Evolutionary conservation across 2,797 vertebrate genomes (phyloP).

Genomic region (Apogon hyalosoma): DNA sequence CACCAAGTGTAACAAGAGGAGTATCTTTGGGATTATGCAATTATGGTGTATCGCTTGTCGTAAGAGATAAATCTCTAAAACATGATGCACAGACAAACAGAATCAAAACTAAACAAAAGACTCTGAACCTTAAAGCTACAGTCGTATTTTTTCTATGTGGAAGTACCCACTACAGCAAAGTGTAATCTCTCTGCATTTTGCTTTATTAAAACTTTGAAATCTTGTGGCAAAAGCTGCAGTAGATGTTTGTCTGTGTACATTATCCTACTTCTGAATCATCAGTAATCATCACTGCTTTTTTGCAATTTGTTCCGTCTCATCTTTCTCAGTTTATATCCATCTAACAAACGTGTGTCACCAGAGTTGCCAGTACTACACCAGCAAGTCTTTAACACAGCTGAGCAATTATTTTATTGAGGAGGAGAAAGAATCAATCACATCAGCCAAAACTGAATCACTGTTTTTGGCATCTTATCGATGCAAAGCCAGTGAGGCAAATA

Average conservation of each 20-base stretch:
- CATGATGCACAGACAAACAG: background rate
- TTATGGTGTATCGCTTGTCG: slow-evolving; percentile 32
- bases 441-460: slow-evolving; percentile 36
- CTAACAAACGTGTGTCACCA: background rate
- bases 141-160: background rate
- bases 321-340: slow-evolving; percentile 19
- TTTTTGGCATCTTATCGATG: slow-evolving; percentile 62
- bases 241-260: slow-evolving; percentile 38
- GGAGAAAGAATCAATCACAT: slow-evolving; percentile 52
- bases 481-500: slow-evolving; percentile 46
- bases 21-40: slow-evolving; percentile 25
- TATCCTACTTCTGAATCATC: slow-evolving; percentile 32
- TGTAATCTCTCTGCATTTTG: slow-evolving; percentile 18
- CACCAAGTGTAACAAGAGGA: slow-evolving; percentile 37
- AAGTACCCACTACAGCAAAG: background rate
- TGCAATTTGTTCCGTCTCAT: slow-evolving; percentile 46
- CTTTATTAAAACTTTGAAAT: slow-evolving; percentile 52
- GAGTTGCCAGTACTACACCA: slow-evolving; percentile 27
- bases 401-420: slow-evolving; percentile 40
- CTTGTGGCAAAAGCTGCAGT: slow-evolving; percentile 30
- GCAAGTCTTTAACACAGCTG: slow-evolving; percentile 30
- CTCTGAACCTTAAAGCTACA: background rate
- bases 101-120: background rate
- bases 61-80: slow-evolving; percentile 21
- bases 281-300: slow-evolving; percentile 42